A percentile compares a stretch with the other conserved stretches of the same genome.
Evolutionary conservation across 2,888 invertebrate species (phyloP).

Genomic region (Nineta flava): DNA sequence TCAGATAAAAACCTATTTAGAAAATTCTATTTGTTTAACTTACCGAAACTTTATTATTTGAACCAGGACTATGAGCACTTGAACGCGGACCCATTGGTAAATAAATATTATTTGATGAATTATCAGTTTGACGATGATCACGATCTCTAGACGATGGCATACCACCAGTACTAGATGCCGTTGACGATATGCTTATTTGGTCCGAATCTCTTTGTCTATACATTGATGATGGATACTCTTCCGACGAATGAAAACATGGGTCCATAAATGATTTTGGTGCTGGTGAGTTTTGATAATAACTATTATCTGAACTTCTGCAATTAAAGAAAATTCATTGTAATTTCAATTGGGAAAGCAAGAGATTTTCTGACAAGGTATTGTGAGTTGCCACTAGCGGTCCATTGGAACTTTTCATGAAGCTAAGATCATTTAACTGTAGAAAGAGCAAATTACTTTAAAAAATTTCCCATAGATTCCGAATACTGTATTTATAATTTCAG

Average conservation of each 20-base stretch:
- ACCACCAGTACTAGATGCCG: slow-evolving; percentile 39
- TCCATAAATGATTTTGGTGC: slow-evolving; percentile 38
- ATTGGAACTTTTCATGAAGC: too few species aligned
- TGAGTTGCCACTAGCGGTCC: too few species aligned
- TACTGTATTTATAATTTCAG: too few species aligned
- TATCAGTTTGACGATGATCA: slow-evolving; percentile 29
- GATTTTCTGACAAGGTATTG: too few species aligned
- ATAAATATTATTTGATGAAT: slow-evolving; percentile 31
- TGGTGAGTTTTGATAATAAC: slow-evolving; percentile 37
- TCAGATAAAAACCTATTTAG: too few species aligned
- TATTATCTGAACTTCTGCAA: slow-evolving; percentile 39
- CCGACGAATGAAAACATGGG: slow-evolving; percentile 34
- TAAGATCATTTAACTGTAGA: too few species aligned
- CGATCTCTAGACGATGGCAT: slow-evolving; percentile 30
- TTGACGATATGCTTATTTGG: slow-evolving; percentile 43
- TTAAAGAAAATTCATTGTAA: slow-evolving; percentile 14
- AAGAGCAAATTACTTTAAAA: too few species aligned
- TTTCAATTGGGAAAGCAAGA: slow-evolving; percentile 1
- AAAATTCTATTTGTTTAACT: too few species aligned
- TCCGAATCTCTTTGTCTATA: slow-evolving; percentile 37
- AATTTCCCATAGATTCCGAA: too few species aligned
- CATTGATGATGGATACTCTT: slow-evolving; percentile 31
- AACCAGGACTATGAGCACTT: slow-evolving; percentile 37
- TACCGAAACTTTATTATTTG: slow-evolving; percentile 45
- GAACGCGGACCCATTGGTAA: slow-evolving; percentile 38